A percentile compares a stretch with the other conserved stretches of the same genome.
Evolutionary conservation across 2,797 vertebrate species (phyloP).

Genomic region (Nannoperca obscura): DNA sequence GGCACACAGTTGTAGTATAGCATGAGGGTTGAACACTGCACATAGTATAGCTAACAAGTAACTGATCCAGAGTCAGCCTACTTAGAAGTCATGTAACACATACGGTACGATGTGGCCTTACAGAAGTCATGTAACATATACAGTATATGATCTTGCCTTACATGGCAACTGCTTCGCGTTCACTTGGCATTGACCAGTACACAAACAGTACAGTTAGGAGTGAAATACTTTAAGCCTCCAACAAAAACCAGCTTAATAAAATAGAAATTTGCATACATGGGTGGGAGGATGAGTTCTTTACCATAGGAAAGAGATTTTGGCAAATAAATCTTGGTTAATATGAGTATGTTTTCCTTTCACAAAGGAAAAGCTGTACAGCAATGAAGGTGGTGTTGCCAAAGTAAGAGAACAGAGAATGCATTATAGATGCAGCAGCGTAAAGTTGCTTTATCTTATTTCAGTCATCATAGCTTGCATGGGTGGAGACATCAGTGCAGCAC

Average conservation of each 20-base stretch:
- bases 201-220: slow-evolving; percentile 63
- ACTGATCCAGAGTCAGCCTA: slow-evolving; percentile 68
- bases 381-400: slow-evolving; percentile 64
- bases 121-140: slow-evolving; percentile 54
- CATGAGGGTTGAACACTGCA: slow-evolving; percentile 74
- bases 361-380: slow-evolving; percentile 76
- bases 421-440: slow-evolving; percentile 57
- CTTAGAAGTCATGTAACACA: slow-evolving; percentile 59
- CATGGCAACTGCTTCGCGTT: slow-evolving; percentile 61
- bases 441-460: slow-evolving; percentile 60
- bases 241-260: slow-evolving; percentile 80
- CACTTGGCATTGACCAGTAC: slow-evolving; percentile 63
- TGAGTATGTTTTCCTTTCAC: slow-evolving; percentile 71
- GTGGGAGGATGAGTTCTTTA: slow-evolving; percentile 81
- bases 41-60: slow-evolving; percentile 65
- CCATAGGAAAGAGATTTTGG: slow-evolving; percentile 86
- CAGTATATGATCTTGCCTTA: slow-evolving; percentile 58
- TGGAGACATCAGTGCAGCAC: slow-evolving; percentile 52
- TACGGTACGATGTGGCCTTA: slow-evolving; percentile 58
- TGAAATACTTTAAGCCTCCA: slow-evolving; percentile 70
- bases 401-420: slow-evolving; percentile 56
- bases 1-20: slow-evolving; percentile 66
- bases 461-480: slow-evolving; percentile 58
- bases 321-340: slow-evolving; percentile 78
- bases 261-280: slow-evolving; percentile 84